These are phyloP conservation scores for Gymnosoma rotundatum DNA, from an alignment of 2,888 invertebrate genomes.

Conservation along the genomic window DNA sequence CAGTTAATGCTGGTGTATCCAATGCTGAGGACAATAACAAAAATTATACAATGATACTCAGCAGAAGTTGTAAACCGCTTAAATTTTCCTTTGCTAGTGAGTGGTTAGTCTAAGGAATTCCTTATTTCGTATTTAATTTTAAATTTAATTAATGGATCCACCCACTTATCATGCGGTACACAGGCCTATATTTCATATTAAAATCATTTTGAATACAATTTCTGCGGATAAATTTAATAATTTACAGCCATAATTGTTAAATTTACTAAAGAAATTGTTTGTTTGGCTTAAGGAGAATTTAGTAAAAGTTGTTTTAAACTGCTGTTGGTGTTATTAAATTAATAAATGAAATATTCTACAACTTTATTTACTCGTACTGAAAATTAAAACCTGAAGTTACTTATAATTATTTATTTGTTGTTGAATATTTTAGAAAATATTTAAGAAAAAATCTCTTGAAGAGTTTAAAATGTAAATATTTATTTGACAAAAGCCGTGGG, in stretches of 20 bases:
- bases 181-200: not conserved
- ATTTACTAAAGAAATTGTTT: conserved; percentile 5
- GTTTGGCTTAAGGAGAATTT: conserved; percentile 4
- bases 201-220: conserved; percentile 1
- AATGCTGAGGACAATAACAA: conserved; percentile 80
- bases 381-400: not conserved
- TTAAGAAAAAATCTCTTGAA: not conserved
- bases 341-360: not conserved
- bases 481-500: not conserved
- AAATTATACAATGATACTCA: conserved; percentile 78
- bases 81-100: conserved; percentile 81
- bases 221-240: conserved; percentile 19
- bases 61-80: conserved; percentile 80
- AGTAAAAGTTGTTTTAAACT: conserved; percentile 42
- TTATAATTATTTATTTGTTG: not conserved
- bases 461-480: not conserved
- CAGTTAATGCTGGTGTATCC: conserved; percentile 37
- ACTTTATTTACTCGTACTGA: not conserved
- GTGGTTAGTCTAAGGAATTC: conserved; percentile 79
- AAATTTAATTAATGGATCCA: too few relatives aligned
- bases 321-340: conserved; percentile 42
- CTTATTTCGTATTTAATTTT: not conserved
- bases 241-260: conserved; percentile 61
- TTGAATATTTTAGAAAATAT: conserved; percentile 4
- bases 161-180: not conserved